Evolutionary conservation across 2,113 vertebrate species (phyloP), one percentile per base, ranked within the genome.

Genomic region (Garra rufa): DNA sequence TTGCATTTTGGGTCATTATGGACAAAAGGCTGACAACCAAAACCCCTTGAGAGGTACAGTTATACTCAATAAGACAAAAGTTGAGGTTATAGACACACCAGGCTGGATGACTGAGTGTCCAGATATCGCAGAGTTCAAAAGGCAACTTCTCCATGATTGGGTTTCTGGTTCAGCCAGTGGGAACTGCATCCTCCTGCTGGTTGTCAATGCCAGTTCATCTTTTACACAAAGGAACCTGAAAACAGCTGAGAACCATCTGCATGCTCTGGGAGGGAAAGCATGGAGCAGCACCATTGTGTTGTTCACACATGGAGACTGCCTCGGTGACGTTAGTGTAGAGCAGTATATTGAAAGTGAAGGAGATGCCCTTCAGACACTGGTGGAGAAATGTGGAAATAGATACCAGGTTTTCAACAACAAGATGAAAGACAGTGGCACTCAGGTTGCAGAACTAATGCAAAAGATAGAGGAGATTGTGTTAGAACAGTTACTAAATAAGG

Each of bases 241-340:
- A 38, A 88, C 83, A 4, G 3, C 88, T n/a, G 87, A 92, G 82
- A 44, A 88, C 8, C 92, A 91, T 83, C 61, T 94, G 76, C 71
- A 81, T 17, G 80, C 26, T 0, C 77, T 76, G 0, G 86, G 90
- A 79, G 78, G 34, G 9, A 75, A 70, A 55, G 21, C 57, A 43
- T 93, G 93, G 93, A 71, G 70, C 44, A 83, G 73, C 67, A 80
- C 91, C 0, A 9, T 88, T 59, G 91, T 93, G 6, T 76, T 94
- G 69, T 94, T 94, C 82, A 94, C 91, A 84, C 44, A 91, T 4
- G 93, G 93, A 0, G 92, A 94, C 82, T 91, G 91, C 89, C 86
- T 94, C 75, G 92, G 91, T 0, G 88, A 90, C 89, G 88, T 89
- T 0, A 87, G 76, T 65, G 48, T 93, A 14, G 92, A 94, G 86